phyloP scores from a whole-genome alignment of 2,797 vertebrate species.

The Thaleichthys pacificus region DNA sequence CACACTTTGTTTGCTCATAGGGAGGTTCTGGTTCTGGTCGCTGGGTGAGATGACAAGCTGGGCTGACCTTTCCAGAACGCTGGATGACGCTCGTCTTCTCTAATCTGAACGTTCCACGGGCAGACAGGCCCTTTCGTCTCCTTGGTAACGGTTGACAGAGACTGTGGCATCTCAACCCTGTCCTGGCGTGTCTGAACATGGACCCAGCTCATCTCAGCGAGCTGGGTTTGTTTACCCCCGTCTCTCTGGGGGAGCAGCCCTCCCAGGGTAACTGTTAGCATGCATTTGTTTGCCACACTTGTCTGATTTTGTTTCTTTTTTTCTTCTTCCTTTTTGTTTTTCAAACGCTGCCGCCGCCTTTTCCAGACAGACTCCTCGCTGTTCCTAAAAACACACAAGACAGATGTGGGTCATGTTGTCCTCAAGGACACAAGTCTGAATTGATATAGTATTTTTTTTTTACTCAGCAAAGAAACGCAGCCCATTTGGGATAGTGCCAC shows the following conservation, averaged over 20 bases:
- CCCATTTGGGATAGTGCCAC: background rate
- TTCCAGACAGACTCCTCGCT: background rate
- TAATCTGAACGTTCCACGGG: slow-evolving; percentile 35
- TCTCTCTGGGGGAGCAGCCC: background rate
- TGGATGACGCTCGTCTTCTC: slow-evolving; percentile 34
- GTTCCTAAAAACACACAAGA: background rate
- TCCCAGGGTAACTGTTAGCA: background rate
- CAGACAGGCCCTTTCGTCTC: slow-evolving; percentile 28
- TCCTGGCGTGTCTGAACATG: background rate
- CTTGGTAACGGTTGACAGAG: slow-evolving; percentile 27
- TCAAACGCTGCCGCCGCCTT: background rate
- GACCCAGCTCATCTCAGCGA: background rate
- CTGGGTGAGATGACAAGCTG: slow-evolving; percentile 26
- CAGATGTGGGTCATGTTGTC: slow-evolving; percentile 2
- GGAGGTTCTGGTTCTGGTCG: slow-evolving; percentile 17
- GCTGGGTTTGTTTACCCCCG: background rate
- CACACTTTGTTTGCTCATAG: background rate
- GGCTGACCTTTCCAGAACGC: slow-evolving; percentile 49
- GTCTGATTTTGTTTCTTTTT: background rate
- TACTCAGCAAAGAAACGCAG: background rate
- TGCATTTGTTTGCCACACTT: background rate
- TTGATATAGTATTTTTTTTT: slow-evolving; percentile 5
- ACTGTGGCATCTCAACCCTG: slow-evolving; percentile 41
- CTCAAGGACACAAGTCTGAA: background rate
- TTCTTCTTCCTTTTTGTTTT: background rate